Evolutionary conservation across 2,888 invertebrate species (phyloP), one percentile per base, ranked within the genome.

Genomic region (Koerneria pararmatus): DNA sequence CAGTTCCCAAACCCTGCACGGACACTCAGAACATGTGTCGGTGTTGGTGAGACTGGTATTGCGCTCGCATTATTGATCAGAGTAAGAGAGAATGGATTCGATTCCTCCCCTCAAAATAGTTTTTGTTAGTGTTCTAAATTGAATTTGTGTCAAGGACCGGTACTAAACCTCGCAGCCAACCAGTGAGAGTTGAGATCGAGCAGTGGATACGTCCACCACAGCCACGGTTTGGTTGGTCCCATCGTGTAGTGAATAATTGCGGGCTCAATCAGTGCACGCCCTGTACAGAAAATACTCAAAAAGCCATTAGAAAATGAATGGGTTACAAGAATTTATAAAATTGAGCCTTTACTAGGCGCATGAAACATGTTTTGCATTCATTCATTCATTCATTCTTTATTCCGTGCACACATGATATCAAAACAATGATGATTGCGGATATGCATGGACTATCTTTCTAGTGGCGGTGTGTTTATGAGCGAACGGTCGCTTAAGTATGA

Each of bases 211-310:
- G 74, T 73, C 76, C 77, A 79, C 79, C 79, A 79, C 11, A 68
- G 48, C 79, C 79, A 80, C 24, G 79, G 79, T 63, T 80, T 80
- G 24, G 72, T 65, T 2, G 75, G 74, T 29, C 77, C 80, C 66
- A 80, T 59, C 0, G 80, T 79, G 67, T 74, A 80, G 65, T 79
- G 80, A 58, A 79, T 74, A 57, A 80, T 76, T 24, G 72, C 73
- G 15, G 78, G 78, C 11, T 72, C 56, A 6, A 78, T 66, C 8
- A 75, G 68, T 34, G 65, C 60, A 2, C 69, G 24, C 32, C 76
- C 46, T n/a, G 11, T 41, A n/a, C 46, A n/a, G n/a, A n/a, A n/a
- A n/a, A n/a, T n/a, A n/a, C n/a, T n/a, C n/a, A n/a, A n/a, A n/a
- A n/a, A n/a, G n/a, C n/a, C n/a, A n/a, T n/a, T n/a, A n/a, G n/a